phyloP scores from a whole-genome alignment of 1,140 invertebrate species.

The Yoshiicerus persimilis region DNA sequence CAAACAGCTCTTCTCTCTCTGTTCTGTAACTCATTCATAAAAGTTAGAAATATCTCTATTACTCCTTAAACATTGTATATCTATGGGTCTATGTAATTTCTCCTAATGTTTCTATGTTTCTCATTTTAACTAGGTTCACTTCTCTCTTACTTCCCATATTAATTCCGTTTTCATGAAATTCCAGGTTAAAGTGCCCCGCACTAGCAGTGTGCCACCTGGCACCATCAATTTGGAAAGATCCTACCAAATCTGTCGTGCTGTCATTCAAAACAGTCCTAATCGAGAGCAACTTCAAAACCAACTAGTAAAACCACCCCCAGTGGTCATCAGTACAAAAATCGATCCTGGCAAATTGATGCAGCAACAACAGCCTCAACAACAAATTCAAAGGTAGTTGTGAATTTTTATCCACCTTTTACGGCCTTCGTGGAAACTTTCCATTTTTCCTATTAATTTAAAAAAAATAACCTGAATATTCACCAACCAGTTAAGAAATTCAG shows the following conservation, averaged over 20 bases:
- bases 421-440: too few species aligned
- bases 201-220: conserved; percentile 66
- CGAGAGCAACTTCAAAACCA: conserved; percentile 81
- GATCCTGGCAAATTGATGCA: conserved; percentile 22
- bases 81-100: too few species aligned
- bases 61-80: too few species aligned
- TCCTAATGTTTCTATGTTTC: background rate
- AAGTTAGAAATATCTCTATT: background rate
- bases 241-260: conserved; percentile 93
- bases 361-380: conserved; percentile 7
- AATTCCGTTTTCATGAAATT: background rate
- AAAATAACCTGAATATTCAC: too few species aligned
- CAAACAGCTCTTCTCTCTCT: background rate
- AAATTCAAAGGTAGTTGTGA: conserved; percentile 11
- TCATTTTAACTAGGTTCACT: background rate
- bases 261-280: conserved; percentile 89
- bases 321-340: conserved; percentile 50
- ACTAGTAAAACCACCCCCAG: conserved; percentile 75
- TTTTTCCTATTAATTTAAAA: too few species aligned
- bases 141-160: background rate
- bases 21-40: background rate
- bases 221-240: conserved; percentile 89
- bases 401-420: background rate
- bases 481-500: too few species aligned
- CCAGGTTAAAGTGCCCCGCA: conserved; percentile 29